phyloP scores from a whole-genome alignment of 2,797 vertebrate genomes.

The Protonibea diacanthus region DNA sequence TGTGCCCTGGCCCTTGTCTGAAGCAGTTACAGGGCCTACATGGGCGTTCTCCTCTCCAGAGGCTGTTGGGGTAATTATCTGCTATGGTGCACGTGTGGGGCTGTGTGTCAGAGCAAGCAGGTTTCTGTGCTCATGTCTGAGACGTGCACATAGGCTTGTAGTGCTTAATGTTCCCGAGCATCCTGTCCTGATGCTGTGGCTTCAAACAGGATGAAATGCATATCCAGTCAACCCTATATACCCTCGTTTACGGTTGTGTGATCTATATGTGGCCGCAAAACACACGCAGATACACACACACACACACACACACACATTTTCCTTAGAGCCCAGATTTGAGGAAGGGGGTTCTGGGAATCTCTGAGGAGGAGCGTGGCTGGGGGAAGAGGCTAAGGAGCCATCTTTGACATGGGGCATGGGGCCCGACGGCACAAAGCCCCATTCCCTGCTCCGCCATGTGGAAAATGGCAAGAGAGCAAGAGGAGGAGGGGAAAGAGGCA shows the following conservation, averaged over 20 bases:
- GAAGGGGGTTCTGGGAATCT: conserved; percentile 59
- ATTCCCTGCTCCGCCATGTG: conserved; percentile 87
- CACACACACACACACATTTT: conserved; percentile 6
- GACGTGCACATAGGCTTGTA: conserved; percentile 43
- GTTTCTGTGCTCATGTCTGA: conserved; percentile 45
- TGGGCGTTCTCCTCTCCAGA: conserved; percentile 75
- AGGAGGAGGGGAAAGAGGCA: conserved; percentile 69
- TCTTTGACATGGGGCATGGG: conserved; percentile 80
- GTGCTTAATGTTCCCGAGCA: conserved; percentile 7
- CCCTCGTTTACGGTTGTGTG: conserved; percentile 23
- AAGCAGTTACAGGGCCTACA: conserved; percentile 79
- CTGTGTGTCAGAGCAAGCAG: conserved; percentile 40
- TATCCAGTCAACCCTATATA: conserved; percentile 37
- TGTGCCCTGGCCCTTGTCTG: conserved; percentile 80
- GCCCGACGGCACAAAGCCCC: conserved; percentile 84
- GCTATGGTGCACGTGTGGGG: conserved; percentile 68
- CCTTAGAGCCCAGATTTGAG: conserved; percentile 46
- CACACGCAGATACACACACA: neutral
- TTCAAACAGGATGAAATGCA: conserved; percentile 55
- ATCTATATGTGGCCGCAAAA: conserved; percentile 21
- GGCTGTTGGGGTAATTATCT: conserved; percentile 82
- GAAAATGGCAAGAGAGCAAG: conserved; percentile 84
- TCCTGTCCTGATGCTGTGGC: conserved; percentile 28
- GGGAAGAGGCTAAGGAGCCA: conserved; percentile 76
- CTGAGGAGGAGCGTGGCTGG: conserved; percentile 66